Percentiles rank a stretch among this genome's conserved stretches.
These are phyloP conservation scores for Drosophila pseudotalamancana DNA, from an alignment of 2,888 invertebrate genomes.

Conservation along the genomic window DNA sequence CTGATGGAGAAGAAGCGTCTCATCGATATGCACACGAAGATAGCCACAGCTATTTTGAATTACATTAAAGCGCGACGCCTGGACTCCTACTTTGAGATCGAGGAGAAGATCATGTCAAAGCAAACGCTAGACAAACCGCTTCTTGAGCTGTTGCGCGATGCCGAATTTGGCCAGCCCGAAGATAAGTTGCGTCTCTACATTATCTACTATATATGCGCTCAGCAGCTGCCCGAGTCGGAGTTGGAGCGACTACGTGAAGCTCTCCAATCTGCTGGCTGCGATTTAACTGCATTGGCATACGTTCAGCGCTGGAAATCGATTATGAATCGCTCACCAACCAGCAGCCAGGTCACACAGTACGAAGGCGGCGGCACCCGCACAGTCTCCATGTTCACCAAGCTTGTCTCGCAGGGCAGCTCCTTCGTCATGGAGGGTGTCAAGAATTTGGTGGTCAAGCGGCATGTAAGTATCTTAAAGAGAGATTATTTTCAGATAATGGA, in stretches of 20 bases:
- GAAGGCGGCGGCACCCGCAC: constrained; percentile 98
- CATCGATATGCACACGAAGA: constrained; percentile 99
- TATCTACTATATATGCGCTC: constrained; percentile 95
- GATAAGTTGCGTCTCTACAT: constrained; percentile 97
- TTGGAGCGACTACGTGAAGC: constrained; percentile 93
- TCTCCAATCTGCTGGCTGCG: constrained; percentile 92
- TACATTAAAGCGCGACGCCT: constrained; percentile 94
- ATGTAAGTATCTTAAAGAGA: constrained; percentile 87
- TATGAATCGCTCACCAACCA: constrained; percentile 80
- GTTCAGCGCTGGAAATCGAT: constrained; percentile 93
- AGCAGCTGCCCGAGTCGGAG: constrained; percentile 92
- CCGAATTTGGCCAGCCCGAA: constrained; percentile 93
- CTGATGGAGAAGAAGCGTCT: constrained; percentile 98
- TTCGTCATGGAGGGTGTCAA: constrained; percentile 99
- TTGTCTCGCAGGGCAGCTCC: constrained; percentile 98
- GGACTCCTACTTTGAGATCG: constrained; percentile 98
- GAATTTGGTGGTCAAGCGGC: constrained; percentile 98
- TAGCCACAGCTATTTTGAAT: constrained; percentile 96
- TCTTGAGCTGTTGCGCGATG: constrained; percentile 94
- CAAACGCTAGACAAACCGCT: constrained; percentile 92
- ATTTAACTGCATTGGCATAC: constrained; percentile 93
- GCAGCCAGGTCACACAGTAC: constrained; percentile 90
- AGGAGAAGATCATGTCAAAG: constrained; percentile 98
- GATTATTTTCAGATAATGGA: too few relatives aligned
- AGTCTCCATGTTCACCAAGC: constrained; percentile 98